Conservation (phyloP, 2,113 vertebrate genomes). For the Hydropotes inermis region DNA sequence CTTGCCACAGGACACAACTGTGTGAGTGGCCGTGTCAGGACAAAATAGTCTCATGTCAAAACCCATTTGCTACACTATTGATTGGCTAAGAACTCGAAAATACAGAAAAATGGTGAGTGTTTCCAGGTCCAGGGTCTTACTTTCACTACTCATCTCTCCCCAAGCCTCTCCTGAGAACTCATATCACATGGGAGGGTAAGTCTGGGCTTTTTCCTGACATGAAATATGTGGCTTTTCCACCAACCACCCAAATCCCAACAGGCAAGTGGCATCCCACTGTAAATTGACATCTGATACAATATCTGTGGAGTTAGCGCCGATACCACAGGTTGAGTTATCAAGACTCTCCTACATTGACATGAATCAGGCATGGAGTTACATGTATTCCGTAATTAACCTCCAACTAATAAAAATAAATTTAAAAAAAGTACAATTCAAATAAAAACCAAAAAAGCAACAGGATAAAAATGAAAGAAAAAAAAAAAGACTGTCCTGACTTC, state of each 20-base stretch:
- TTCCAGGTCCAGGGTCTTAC: not conserved
- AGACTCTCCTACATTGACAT: not conserved
- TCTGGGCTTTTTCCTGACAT: not conserved
- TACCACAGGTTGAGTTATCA: not conserved
- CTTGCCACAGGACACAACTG: not conserved
- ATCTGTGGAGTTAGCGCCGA: not conserved
- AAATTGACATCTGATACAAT: rapidly evolving
- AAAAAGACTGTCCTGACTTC: not conserved
- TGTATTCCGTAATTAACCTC: no score
- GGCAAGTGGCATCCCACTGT: not conserved
- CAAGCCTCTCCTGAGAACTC: not conserved
- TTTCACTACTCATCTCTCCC: not conserved
- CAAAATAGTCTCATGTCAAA: not conserved
- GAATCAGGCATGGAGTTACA: no score
- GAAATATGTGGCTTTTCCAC: not conserved
- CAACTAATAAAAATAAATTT: no score
- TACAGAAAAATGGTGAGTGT: rapidly evolving
- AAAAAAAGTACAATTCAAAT: no score
- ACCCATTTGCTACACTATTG: not conserved
- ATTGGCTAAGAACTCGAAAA: not conserved
- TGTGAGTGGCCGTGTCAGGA: not conserved
- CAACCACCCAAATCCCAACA: not conserved
- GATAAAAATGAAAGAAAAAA: no score
- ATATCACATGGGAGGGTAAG: not conserved
- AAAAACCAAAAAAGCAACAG: no score